A percentile compares a stretch with the other conserved stretches of the same genome.
Evolutionary conservation across 2,888 invertebrate genomes (phyloP).

Genomic region (Himalopsyche kuldschensis): DNA sequence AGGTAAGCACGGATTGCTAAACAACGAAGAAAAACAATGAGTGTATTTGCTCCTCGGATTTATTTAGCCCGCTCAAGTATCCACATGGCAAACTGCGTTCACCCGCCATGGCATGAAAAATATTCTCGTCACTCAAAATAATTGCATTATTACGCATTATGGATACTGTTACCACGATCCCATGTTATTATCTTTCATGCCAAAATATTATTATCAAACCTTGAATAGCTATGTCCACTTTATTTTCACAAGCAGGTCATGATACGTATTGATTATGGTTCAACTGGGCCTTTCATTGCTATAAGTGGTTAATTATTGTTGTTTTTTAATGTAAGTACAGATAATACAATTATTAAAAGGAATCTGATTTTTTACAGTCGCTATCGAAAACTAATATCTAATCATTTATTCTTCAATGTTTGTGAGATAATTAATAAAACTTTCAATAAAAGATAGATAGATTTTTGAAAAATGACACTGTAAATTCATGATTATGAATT

Average conservation of each 20-base stretch:
- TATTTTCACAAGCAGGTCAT: not conserved
- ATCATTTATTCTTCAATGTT: too few relatives aligned
- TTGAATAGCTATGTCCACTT: not conserved
- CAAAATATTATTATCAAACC: not conserved
- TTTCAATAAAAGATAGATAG: too few relatives aligned
- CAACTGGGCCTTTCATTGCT: not conserved
- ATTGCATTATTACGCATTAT: slow-evolving; percentile 26
- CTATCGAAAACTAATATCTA: too few relatives aligned
- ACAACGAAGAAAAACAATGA: not conserved
- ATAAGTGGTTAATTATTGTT: not conserved
- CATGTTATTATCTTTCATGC: not conserved
- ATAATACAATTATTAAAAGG: too few relatives aligned
- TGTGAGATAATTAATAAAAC: too few relatives aligned
- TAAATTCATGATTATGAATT: too few relatives aligned
- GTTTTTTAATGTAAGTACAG: not conserved
- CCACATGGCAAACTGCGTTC: not conserved
- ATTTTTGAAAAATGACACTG: too few relatives aligned
- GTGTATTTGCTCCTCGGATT: not conserved
- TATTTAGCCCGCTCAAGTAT: not conserved
- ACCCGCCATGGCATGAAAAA: not conserved
- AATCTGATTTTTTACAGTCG: too few relatives aligned
- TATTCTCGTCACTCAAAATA: slow-evolving; percentile 31
- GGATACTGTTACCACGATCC: slow-evolving; percentile 17
- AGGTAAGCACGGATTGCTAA: not conserved
- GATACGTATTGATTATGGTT: not conserved